A percentile compares a stretch with the other conserved stretches of the same genome.
phyloP scores from a whole-genome alignment of 2,797 vertebrate species.

The Centropyge bicolor region DNA sequence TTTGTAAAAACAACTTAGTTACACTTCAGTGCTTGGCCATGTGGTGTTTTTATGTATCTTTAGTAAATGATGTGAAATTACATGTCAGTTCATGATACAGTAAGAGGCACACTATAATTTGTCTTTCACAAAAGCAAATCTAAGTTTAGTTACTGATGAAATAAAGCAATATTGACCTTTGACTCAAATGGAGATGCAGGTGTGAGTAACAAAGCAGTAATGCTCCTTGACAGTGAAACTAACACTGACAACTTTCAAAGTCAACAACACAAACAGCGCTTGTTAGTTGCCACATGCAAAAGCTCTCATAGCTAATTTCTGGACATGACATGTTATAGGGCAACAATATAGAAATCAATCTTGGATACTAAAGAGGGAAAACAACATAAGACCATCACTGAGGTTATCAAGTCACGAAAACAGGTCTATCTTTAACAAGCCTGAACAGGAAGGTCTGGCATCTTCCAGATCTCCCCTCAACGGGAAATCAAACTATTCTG shows the following conservation, averaged over 20 bases:
- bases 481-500: background rate
- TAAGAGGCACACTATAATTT: background rate
- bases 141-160: background rate
- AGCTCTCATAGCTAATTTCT: background rate
- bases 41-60: background rate
- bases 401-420: slow-evolving; percentile 2
- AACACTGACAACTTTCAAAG: background rate
- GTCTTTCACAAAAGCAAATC: background rate
- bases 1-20: background rate
- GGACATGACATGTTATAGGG: background rate
- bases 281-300: background rate
- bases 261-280: slow-evolving; percentile 9
- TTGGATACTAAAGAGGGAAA: background rate
- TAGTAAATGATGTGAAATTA: background rate
- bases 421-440: background rate
- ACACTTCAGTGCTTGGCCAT: background rate
- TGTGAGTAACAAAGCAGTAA: background rate
- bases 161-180: background rate
- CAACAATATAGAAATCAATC: background rate
- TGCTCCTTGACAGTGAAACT: background rate
- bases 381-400: background rate
- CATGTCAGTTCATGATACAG: background rate
- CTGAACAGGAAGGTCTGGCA: slow-evolving; percentile 2
- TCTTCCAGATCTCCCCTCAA: background rate
- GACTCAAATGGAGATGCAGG: background rate